Evolutionary conservation across 2,113 vertebrate genomes (phyloP).

Genomic region (Laterallus jamaicensis): DNA sequence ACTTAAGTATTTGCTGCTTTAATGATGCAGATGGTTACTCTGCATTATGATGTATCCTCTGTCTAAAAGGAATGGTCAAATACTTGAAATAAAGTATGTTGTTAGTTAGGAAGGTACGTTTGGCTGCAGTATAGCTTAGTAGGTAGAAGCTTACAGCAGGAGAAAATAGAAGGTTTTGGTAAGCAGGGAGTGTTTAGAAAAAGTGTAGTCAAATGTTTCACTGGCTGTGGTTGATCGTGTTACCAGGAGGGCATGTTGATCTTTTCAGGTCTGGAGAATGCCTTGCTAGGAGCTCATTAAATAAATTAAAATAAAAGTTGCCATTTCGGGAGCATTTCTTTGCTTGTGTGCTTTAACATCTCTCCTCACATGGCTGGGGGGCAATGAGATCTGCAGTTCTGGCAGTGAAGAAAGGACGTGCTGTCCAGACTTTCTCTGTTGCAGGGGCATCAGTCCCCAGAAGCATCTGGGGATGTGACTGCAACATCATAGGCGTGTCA

Average conservation of each 20-base stretch:
- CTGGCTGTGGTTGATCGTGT: not conserved
- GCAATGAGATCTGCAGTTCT: not conserved
- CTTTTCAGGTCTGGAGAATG: not conserved
- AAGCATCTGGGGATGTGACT: not conserved
- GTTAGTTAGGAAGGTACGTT: not conserved
- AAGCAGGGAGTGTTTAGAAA: not conserved
- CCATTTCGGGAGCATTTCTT: not conserved
- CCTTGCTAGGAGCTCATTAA: not conserved
- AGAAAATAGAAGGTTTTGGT: not conserved
- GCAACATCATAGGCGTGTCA: not conserved
- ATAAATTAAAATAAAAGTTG: not conserved
- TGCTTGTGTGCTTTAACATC: not conserved
- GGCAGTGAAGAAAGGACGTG: not conserved
- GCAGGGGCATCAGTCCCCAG: not conserved
- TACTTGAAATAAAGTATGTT: not conserved
- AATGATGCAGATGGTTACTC: not conserved
- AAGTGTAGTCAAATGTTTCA: not conserved
- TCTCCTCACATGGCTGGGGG: not conserved
- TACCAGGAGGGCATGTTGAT: not conserved
- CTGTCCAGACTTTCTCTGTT: not conserved
- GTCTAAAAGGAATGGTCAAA: not conserved
- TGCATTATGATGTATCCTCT: not conserved
- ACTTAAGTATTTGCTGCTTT: not conserved
- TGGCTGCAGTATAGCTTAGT: not conserved
- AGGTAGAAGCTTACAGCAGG: not conserved